A percentile compares a stretch with the other conserved stretches of the same genome.
phyloP scores from a whole-genome alignment of 2,888 invertebrate genomes.

The Polydrusus tereticollis region DNA sequence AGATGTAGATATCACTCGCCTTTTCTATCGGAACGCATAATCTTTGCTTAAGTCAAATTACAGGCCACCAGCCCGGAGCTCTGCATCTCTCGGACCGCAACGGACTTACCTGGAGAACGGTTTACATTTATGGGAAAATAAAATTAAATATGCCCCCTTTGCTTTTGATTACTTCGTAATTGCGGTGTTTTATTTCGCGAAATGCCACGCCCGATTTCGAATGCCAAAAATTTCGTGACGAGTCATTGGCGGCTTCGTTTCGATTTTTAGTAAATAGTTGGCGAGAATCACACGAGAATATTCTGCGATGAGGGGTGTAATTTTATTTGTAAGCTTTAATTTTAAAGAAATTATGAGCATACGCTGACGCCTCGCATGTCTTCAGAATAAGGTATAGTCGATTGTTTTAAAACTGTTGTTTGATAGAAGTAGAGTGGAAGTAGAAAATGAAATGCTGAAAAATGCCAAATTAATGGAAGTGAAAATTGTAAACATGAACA shows the following conservation, averaged over 20 bases:
- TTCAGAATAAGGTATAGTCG: no score
- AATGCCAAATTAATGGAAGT: no score
- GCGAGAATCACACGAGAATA: conserved; percentile 9
- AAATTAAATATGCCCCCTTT: conserved; percentile 21
- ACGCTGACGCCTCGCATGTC: background rate
- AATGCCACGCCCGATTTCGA: conserved; percentile 10
- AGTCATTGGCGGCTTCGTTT: background rate
- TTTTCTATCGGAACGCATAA: conserved; percentile 22
- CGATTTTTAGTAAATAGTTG: conserved; percentile 18
- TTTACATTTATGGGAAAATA: conserved; percentile 26
- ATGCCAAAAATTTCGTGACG: conserved; percentile 26
- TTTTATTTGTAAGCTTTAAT: conserved; percentile 5
- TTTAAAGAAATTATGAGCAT: background rate
- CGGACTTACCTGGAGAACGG: conserved; percentile 4
- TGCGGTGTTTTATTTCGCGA: conserved; percentile 10
- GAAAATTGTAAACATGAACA: no score
- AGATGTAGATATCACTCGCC: conserved; percentile 13
- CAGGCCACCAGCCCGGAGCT: conserved; percentile 10
- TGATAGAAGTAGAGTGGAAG: no score
- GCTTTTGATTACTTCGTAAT: conserved; percentile 21
- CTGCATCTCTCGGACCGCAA: background rate
- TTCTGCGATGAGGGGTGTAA: background rate
- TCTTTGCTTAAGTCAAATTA: conserved; percentile 31
- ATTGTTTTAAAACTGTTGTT: no score
- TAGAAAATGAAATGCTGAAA: no score